A percentile compares a stretch with the other conserved stretches of the same genome.
Evolutionary conservation across 2,113 vertebrate species (phyloP).

Genomic region (Toxotes jaculatrix): DNA sequence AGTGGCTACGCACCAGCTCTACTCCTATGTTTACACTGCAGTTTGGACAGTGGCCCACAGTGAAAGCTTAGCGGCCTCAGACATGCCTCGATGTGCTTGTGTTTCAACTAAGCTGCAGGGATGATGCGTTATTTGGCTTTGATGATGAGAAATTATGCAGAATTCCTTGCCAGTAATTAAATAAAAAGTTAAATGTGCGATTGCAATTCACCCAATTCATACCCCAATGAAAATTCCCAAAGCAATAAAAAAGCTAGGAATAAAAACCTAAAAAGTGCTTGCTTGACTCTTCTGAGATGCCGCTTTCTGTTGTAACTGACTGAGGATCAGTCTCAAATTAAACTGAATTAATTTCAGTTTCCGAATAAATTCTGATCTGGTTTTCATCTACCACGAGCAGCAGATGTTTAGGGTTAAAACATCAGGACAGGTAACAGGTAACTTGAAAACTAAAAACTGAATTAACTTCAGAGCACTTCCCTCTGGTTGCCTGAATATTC

Average conservation of each 20-base stretch:
- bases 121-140: neutral
- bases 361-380: neutral
- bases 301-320: neutral
- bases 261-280: neutral
- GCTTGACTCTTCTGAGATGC: neutral
- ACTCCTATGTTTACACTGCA: conserved; percentile 47
- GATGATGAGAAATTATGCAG: conserved; percentile 8
- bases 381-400: neutral
- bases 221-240: conserved; percentile 36
- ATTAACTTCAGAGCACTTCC: neutral
- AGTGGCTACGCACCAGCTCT: conserved; percentile 18
- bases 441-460: neutral
- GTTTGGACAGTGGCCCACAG: conserved; percentile 33
- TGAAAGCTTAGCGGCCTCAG: conserved; percentile 17
- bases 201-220: conserved; percentile 39
- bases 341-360: neutral
- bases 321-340: neutral
- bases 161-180: neutral
- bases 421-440: neutral
- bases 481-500: neutral
- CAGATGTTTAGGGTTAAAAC: neutral
- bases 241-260: neutral
- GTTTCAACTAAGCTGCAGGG: conserved; percentile 21
- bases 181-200: conserved; percentile 27
- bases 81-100: conserved; percentile 23